These are phyloP conservation scores for Rostratula benghalensis DNA, from an alignment of 2,113 vertebrate species.

Conservation along the genomic window DNA sequence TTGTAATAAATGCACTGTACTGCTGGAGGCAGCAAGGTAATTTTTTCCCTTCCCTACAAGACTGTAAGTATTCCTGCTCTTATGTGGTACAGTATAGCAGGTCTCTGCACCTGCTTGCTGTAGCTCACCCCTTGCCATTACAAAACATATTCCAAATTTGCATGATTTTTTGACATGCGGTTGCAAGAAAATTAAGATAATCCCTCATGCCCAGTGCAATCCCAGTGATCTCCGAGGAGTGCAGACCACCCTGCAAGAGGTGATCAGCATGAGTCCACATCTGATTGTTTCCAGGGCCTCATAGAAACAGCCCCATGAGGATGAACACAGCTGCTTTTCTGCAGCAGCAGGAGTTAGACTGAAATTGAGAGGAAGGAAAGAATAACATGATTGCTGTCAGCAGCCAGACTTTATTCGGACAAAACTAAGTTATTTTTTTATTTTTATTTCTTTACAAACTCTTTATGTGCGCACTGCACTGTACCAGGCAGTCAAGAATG, in stretches of 20 bases:
- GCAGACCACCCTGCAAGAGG: background rate
- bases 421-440: background rate
- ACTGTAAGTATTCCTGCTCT: background rate
- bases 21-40: background rate
- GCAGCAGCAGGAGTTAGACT: background rate
- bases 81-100: background rate
- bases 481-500: background rate
- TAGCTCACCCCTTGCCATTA: background rate
- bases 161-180: background rate
- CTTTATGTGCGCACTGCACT: background rate
- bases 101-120: background rate
- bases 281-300: background rate
- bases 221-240: background rate
- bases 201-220: background rate
- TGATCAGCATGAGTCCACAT: background rate
- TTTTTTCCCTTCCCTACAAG: background rate
- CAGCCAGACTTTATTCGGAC: background rate
- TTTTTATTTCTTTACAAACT: background rate
- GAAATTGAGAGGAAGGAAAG: background rate
- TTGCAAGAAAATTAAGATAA: background rate
- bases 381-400: background rate
- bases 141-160: background rate
- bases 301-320: background rate
- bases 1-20: background rate
- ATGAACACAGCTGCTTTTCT: background rate